These are phyloP conservation scores for Eptatretus burgeri DNA, from an alignment of 2,113 vertebrate species.

Conservation along the genomic window DNA sequence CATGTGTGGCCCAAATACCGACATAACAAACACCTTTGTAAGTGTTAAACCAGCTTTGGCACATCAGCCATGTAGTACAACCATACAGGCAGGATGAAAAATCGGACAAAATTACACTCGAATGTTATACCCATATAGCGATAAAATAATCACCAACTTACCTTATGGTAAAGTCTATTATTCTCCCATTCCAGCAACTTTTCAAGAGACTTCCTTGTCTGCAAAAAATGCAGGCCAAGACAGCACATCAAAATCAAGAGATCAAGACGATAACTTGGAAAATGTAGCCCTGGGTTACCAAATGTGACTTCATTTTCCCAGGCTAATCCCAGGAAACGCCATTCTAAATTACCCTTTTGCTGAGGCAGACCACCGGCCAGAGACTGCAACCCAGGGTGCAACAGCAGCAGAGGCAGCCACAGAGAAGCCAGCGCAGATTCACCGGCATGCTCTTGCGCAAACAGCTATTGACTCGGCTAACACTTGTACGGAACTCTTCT, in stretches of 20 bases:
- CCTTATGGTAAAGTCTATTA: conserved; percentile 94
- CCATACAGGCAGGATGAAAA: too few species aligned
- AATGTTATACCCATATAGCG: too few species aligned
- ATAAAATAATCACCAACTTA: conserved; percentile 24
- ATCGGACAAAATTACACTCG: too few species aligned
- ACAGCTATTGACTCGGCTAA: conserved; percentile 59
- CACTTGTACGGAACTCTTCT: conserved; percentile 90
- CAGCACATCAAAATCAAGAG: conserved; percentile 10
- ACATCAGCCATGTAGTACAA: too few species aligned
- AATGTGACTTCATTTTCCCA: background rate
- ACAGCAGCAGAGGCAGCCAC: conserved; percentile 89
- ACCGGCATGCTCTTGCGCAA: conserved; percentile 77
- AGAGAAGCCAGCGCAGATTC: conserved; percentile 89
- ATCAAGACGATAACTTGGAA: conserved; percentile 13
- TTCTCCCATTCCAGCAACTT: conserved; percentile 98
- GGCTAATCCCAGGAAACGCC: conserved; percentile 5
- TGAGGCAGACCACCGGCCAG: conserved; percentile 97
- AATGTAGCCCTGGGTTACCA: background rate
- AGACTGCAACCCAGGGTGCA: conserved; percentile 87
- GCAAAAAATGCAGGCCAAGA: conserved; percentile 16
- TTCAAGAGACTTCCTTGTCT: conserved; percentile 91
- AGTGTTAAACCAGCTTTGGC: too few species aligned
- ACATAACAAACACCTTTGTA: too few species aligned
- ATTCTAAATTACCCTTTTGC: conserved; percentile 61
- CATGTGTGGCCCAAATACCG: too few species aligned